A percentile compares a stretch with the other conserved stretches of the same genome.
These are phyloP conservation scores for Tetheella fluctuosa DNA, from an alignment of 2,888 invertebrate genomes.

Conservation along the genomic window DNA sequence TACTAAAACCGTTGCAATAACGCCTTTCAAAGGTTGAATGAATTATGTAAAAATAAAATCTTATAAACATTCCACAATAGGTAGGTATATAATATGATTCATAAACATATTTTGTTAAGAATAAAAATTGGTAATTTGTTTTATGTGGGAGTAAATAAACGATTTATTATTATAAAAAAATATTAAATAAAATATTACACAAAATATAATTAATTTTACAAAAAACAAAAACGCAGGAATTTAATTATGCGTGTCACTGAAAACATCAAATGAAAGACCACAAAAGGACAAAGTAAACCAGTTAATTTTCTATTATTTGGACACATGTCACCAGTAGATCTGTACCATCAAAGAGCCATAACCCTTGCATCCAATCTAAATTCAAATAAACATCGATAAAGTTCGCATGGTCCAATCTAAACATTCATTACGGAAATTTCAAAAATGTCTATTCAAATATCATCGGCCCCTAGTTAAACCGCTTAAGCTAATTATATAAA, in stretches of 20 bases:
- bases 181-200: no score
- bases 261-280: conserved; percentile 16
- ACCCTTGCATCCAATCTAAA: conserved; percentile 66
- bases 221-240: no score
- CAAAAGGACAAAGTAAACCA: conserved; percentile 44
- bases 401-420: conserved; percentile 76
- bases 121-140: no score
- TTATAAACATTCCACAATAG: no score
- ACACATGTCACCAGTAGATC: conserved; percentile 67
- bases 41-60: not conserved
- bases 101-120: no score
- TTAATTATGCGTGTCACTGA: not conserved
- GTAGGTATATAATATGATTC: no score
- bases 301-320: conserved; percentile 61
- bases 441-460: conserved; percentile 61
- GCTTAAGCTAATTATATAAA: conserved; percentile 82
- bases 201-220: no score
- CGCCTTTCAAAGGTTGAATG: not conserved
- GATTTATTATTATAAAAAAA: no score
- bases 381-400: conserved; percentile 70
- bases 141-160: no score
- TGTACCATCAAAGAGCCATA: conserved; percentile 50
- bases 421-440: conserved; percentile 74
- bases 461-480: conserved; percentile 68
- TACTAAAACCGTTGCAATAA: conserved; percentile 7